phyloP scores from a whole-genome alignment of 2,797 vertebrate species.

The Arrhamphus sclerolepis region DNA sequence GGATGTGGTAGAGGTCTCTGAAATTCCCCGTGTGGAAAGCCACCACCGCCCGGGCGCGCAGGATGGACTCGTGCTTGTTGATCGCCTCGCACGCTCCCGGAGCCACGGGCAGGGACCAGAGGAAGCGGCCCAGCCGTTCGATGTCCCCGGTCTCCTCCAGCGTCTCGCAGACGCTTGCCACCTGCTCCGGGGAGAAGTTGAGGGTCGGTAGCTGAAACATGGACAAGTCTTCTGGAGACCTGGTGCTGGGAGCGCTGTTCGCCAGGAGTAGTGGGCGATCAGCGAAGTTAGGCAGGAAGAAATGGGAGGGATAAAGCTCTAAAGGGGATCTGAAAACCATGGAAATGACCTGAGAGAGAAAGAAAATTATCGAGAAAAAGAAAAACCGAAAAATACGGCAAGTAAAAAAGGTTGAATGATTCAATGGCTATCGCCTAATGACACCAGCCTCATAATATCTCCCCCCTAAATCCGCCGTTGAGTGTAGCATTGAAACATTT shows the following conservation, averaged over 20 bases:
- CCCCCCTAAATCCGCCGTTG: conserved; percentile 99
- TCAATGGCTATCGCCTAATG: conserved; percentile 99
- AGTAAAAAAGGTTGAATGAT: conserved; percentile 94
- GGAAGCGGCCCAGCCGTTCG: conserved; percentile 97
- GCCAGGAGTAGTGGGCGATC: conserved; percentile 96
- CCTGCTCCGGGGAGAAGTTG: conserved; percentile 99
- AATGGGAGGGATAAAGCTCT: conserved; percentile 99
- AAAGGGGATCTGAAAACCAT: conserved; percentile 99
- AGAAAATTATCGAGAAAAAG: conserved; percentile 88
- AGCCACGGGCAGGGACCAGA: conserved; percentile 98
- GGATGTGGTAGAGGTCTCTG: conserved; percentile 98
- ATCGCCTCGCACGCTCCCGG: conserved; percentile 98
- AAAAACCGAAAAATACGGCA: conserved; percentile 83
- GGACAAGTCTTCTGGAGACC: conserved; percentile 98
- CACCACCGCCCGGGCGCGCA: conserved; percentile 96
- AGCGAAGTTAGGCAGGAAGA: conserved; percentile 99
- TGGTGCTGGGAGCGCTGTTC: conserved; percentile 92
- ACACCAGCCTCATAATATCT: conserved; percentile 99
- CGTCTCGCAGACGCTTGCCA: conserved; percentile 99
- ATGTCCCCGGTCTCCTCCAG: conserved; percentile 99
- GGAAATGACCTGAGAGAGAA: conserved; percentile 97
- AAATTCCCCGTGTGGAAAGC: conserved; percentile 99
- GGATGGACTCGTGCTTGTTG: conserved; percentile 99
- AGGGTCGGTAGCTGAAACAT: conserved; percentile 99
- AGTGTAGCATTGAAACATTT: conserved; percentile 99